Evolutionary conservation across 64 coral and sea anemone species (phyloP), one percentile per base, ranked within the genome.

Genomic region (Trachythela sp.): DNA sequence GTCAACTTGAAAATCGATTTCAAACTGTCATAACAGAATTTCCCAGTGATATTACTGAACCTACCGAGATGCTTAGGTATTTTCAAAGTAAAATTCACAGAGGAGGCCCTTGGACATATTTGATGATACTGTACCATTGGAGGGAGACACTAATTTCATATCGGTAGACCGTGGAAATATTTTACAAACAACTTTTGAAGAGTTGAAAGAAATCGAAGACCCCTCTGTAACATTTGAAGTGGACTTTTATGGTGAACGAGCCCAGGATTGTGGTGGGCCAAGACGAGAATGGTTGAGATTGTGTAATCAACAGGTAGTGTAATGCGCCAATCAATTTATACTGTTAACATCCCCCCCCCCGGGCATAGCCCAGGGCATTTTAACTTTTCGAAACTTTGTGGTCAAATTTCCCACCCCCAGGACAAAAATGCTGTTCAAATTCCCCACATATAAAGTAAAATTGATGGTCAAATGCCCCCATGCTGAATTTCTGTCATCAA

Each of bases 181-280:
- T n/a, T n/a, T n/a, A n/a, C n/a, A n/a, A n/a, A 87, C 92, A 40
- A 94, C 85, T 48, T 94, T 94, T 90, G 85, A 84, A 41, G 92
- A 94, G 71, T 88, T 93, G 14, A 89, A 93, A 59, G 48, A 48
- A 20, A 77, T 83, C 51, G 9, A 36, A 24, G 76, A 94, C 41
- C 50, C 68, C 32, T 90, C 64, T 48, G 50, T 90, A 27, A 94
- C 88, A 51, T 94, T 94, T 87, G 68, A 87, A 67, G 92, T 94
- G 18, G 42, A 94, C n/a, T 94, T 94, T 94, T 90, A 86, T 80
- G 87, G 87, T 8, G 87, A 93, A 87, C 59, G 85, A 54, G 91
- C 86, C 35, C 33, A 56, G 27, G 91, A 92, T 51, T 84, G 38
- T 92, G 91, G 76, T 41, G 86, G 86, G 17, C 90, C 90, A 17